phyloP scores from a whole-genome alignment of 2,113 vertebrate genomes.

The Taxidea taxus region DNA sequence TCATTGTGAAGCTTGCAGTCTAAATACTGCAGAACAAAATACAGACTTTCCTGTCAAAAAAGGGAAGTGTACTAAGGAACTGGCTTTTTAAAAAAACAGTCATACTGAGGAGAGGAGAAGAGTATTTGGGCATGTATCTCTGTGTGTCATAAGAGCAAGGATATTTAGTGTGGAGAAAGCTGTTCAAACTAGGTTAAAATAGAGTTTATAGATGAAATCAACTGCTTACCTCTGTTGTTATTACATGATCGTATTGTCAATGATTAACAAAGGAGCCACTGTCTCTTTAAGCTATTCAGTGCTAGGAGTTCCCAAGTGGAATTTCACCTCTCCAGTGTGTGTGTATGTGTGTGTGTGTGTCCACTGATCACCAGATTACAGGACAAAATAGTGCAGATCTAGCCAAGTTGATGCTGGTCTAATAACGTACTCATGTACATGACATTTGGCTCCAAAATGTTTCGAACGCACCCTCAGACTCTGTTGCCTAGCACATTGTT shows the following conservation, averaged over 20 bases:
- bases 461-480: neutral
- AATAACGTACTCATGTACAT: neutral
- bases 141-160: neutral
- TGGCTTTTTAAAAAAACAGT: neutral
- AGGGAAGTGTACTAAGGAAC: neutral
- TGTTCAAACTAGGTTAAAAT: neutral
- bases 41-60: neutral
- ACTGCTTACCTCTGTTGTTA: slow-evolving; percentile 27
- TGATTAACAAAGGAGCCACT: neutral
- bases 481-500: neutral
- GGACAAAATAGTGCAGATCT: neutral
- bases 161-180: neutral
- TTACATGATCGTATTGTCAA: slow-evolving; percentile 40
- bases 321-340: neutral
- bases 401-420: neutral
- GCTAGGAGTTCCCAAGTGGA: slow-evolving; percentile 53
- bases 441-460: neutral
- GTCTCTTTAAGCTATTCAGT: slow-evolving; percentile 32
- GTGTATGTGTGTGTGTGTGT: neutral
- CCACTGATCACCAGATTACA: neutral
- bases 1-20: neutral
- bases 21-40: neutral
- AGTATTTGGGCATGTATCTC: neutral
- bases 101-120: no score
- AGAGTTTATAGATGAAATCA: slow-evolving; percentile 56